Evolutionary conservation across 1,140 invertebrate genomes (phyloP).

Genomic region (Diorhabda carinulata): DNA sequence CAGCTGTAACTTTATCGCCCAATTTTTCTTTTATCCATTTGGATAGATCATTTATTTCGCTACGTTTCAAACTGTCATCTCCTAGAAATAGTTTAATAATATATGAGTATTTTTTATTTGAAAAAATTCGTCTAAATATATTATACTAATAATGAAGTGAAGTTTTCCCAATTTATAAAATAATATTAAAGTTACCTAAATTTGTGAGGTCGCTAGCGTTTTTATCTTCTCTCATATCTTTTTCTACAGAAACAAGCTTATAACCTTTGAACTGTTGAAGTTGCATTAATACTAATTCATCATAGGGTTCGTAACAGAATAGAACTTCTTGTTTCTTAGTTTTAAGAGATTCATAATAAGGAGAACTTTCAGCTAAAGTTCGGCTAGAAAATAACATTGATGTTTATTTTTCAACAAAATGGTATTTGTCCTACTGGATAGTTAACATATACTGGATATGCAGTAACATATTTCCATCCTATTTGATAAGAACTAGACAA

Average conservation of each 20-base stretch:
- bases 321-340: slow-evolving; percentile 85
- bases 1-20: slow-evolving; percentile 71
- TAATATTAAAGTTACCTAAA: slow-evolving; percentile 34
- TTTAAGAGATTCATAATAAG: slow-evolving; percentile 91
- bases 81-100: slow-evolving; percentile 47
- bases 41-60: slow-evolving; percentile 72
- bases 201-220: slow-evolving; percentile 56
- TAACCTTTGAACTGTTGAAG: slow-evolving; percentile 78
- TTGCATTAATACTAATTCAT: slow-evolving; percentile 92
- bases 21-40: slow-evolving; percentile 74
- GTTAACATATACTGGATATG: too few species aligned
- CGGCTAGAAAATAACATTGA: slow-evolving; percentile 61
- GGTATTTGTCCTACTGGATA: too few species aligned
- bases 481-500: too few species aligned
- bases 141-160: neutral
- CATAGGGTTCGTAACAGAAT: slow-evolving; percentile 93
- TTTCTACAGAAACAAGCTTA: slow-evolving; percentile 85
- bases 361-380: slow-evolving; percentile 83
- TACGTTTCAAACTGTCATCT: slow-evolving; percentile 63
- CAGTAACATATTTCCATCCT: too few species aligned
- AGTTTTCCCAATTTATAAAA: too few species aligned
- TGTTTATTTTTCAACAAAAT: neutral
- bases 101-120: neutral
- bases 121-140: neutral
- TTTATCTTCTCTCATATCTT: slow-evolving; percentile 79